A percentile compares a stretch with the other conserved stretches of the same genome.
Evolutionary conservation across 1,140 invertebrate species (phyloP).

Genomic region (Drosophila punjabiensis): DNA sequence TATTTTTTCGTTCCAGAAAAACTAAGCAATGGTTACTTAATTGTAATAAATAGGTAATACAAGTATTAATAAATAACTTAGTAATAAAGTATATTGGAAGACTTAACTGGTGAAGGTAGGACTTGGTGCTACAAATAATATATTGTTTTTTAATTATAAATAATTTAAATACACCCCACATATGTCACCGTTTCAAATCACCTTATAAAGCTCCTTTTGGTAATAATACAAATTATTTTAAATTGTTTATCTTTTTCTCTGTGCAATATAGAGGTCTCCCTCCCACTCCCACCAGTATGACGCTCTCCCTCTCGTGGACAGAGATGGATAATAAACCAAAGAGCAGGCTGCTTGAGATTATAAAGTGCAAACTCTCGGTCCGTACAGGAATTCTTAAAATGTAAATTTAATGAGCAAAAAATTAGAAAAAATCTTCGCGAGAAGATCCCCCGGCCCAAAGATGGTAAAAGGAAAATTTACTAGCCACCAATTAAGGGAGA

Average conservation of each 20-base stretch:
- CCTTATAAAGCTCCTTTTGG: neutral
- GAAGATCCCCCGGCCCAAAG: constrained; percentile 53
- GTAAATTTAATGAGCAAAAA: constrained; percentile 84
- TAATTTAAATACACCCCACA: neutral
- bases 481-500: constrained; percentile 78
- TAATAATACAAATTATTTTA: neutral
- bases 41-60: neutral
- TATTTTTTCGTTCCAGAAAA: neutral
- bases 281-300: neutral
- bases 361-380: constrained; percentile 66
- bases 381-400: constrained; percentile 75
- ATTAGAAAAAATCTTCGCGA: constrained; percentile 70
- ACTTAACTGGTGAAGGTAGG: neutral
- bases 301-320: constrained; percentile 2
- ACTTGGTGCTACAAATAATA: neutral
- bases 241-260: constrained; percentile 4
- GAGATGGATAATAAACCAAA: constrained; percentile 69
- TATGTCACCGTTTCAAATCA: neutral
- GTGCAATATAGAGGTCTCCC: constrained; percentile 3
- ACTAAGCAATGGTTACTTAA: neutral
- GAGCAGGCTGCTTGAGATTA: constrained; percentile 66
- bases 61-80: neutral
- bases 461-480: constrained; percentile 82
- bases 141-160: neutral
- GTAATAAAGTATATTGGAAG: neutral